Evolutionary conservation across 2,888 invertebrate species (phyloP).

Genomic region (Lasius platythorax): DNA sequence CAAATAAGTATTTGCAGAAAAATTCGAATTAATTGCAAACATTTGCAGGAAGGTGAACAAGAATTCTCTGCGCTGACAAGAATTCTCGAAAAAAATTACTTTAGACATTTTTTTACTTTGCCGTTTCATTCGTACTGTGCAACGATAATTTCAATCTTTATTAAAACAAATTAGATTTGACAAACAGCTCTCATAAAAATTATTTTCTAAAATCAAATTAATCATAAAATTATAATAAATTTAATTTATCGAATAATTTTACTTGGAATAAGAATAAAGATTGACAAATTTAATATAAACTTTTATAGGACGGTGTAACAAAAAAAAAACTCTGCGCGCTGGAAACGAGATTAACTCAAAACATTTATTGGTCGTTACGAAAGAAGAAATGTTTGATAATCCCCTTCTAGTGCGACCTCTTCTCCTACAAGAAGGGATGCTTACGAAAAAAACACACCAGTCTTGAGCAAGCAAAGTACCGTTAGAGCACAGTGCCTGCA

Average conservation of each 20-base stretch:
- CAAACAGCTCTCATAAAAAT: neutral
- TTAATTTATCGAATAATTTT: neutral
- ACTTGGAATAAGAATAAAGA: neutral
- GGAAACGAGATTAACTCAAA: neutral
- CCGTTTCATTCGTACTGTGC: neutral
- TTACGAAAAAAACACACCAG: neutral
- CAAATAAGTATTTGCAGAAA: slow-evolving; percentile 16
- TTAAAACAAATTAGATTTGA: neutral
- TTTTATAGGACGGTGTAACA: neutral
- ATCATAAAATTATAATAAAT: neutral
- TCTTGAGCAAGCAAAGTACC: slow-evolving; percentile 6
- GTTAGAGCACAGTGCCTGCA: neutral
- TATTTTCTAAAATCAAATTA: neutral
- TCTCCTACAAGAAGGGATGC: neutral
- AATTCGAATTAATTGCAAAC: neutral
- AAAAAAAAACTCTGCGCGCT: neutral
- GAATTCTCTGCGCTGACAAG: neutral
- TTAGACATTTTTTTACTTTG: neutral
- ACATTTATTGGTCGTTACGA: slow-evolving; percentile 1
- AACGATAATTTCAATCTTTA: neutral
- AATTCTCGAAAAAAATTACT: neutral
- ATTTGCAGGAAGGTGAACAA: neutral
- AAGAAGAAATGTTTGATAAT: neutral
- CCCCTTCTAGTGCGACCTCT: neutral
- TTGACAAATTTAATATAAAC: neutral